A percentile compares a stretch with the other conserved stretches of the same genome.
These are phyloP conservation scores for Spheniscus mendiculus DNA, from an alignment of 2,113 vertebrate species.

Conservation along the genomic window DNA sequence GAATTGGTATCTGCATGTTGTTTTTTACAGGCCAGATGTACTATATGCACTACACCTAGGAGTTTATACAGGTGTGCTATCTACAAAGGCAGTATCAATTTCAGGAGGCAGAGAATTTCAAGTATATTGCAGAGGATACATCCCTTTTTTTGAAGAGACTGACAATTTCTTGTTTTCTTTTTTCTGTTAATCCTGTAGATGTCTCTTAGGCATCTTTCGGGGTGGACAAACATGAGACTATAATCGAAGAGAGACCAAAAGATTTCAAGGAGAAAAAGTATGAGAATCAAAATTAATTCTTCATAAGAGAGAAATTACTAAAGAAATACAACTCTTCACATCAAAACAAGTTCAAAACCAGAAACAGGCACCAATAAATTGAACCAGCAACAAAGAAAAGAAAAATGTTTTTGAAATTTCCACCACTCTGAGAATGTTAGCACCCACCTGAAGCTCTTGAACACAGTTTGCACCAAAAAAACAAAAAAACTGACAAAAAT, in stretches of 20 bases:
- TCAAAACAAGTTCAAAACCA: not conserved
- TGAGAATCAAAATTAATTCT: not conserved
- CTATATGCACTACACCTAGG: accelerated
- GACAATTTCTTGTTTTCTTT: not conserved
- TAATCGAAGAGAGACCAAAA: not conserved
- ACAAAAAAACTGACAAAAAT: not conserved
- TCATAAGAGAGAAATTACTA: not conserved
- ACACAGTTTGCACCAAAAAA: not conserved
- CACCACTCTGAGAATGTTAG: not conserved
- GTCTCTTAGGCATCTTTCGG: not conserved
- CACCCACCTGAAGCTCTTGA: not conserved
- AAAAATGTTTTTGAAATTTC: not conserved
- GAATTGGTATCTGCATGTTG: not conserved
- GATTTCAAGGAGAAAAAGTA: not conserved
- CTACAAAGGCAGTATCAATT: not conserved
- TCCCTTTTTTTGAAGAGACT: not conserved
- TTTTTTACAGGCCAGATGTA: not conserved
- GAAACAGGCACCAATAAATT: not conserved
- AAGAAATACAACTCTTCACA: not conserved
- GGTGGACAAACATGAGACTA: not conserved
- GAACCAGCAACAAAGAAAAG: not conserved
- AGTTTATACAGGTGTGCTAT: too few species aligned
- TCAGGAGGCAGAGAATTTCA: not conserved
- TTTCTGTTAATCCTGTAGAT: not conserved
- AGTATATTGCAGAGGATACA: not conserved